These are phyloP conservation scores for Alosa sapidissima DNA, from an alignment of 2,797 vertebrate species.

Conservation along the genomic window DNA sequence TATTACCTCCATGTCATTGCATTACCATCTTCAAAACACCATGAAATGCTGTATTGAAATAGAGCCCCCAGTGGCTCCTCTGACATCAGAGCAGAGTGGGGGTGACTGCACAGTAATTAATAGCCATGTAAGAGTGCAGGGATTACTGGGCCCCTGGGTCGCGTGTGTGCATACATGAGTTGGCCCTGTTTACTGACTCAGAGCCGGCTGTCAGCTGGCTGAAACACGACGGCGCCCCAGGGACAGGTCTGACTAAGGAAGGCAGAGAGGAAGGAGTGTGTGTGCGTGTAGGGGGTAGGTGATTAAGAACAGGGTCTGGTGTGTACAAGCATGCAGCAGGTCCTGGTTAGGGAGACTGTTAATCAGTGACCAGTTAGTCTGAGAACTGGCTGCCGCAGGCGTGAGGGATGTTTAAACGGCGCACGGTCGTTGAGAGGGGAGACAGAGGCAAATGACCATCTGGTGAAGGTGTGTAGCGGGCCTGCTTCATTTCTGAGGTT, in stretches of 20 bases:
- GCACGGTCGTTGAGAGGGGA: background rate
- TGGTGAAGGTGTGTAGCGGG: background rate
- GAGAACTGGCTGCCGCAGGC: background rate
- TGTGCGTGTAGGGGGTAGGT: background rate
- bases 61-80: background rate
- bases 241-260: background rate
- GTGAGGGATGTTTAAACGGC: background rate
- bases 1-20: background rate
- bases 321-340: conserved; percentile 14
- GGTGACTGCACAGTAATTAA: conserved; percentile 17
- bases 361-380: conserved; percentile 10
- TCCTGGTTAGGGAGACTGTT: background rate
- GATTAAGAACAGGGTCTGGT: conserved; percentile 24
- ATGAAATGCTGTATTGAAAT: background rate
- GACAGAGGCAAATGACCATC: background rate
- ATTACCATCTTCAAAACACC: background rate
- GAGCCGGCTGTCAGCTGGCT: background rate
- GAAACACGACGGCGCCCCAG: background rate
- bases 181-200: background rate
- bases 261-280: background rate
- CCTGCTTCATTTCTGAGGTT: background rate
- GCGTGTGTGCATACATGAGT: conserved; percentile 12
- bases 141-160: background rate
- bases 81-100: background rate
- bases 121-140: background rate